Base-by-base conservation (phyloP, 1,140 invertebrate species). In the Agrypnia vestita region DNA sequence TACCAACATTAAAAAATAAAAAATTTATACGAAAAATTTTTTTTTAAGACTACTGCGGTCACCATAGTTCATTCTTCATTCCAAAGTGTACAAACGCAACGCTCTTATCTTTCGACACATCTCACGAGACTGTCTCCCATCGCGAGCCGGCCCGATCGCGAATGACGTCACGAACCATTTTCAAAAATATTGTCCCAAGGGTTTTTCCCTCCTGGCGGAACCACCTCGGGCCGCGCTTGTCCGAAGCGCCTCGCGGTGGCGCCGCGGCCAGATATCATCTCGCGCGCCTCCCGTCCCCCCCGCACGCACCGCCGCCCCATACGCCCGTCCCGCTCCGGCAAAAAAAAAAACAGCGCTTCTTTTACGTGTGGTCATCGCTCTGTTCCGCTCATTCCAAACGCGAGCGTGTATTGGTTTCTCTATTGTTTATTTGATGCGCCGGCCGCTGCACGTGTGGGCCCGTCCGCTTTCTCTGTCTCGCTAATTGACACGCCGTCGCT, bases 221-320 rank as follows among this genome's bases (percentile, higher is more conserved):
- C 15, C 59, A 47, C 56, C 62, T 69, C 46, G 62, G 19, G 47
- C 44, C 21, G 75, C 75, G 75, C 76, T 73, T 59, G 77, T 73
- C 67, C 64, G 59, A 79, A 82, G 77, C 73, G 78, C 77, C 78
- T 79, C 47, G 53, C 74, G 11, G 76, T 82, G 81, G 81, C 81
- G 81, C 81, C 81, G 81, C 73, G 64, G 59, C 43, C 67, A 77
- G 81, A 82, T 82, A 82, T 80, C 78, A 82, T 82, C 81, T 82
- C 78, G 67, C 81, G 64, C 73, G 67, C 25, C 62, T 55, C 62
- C 72, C 73, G 15, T 64, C 55, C 44, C 49, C 61, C 17, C 25
- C 67, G 13, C 44, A 17, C 71, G 3, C 56, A 15, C 35, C 3
- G 59, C 12, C n/a, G 15, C 59, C 1, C 7, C 46, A 76, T 64